Evolutionary conservation across 1,140 invertebrate species (phyloP).

Genomic region (Oreohelix idahoensis): DNA sequence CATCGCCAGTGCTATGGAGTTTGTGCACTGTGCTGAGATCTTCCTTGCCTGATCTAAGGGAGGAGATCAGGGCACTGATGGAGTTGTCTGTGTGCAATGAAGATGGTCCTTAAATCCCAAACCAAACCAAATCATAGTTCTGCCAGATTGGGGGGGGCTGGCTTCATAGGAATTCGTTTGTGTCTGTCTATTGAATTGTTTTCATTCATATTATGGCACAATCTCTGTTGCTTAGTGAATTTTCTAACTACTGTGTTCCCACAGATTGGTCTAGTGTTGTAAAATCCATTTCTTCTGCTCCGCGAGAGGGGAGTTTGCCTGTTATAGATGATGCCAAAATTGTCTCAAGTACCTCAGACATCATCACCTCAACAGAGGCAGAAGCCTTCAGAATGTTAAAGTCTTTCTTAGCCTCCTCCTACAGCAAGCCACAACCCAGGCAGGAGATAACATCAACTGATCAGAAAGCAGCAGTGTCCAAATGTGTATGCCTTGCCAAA

Average conservation of each 20-base stretch:
- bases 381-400: slow-evolving; percentile 26
- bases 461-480: background rate
- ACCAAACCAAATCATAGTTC: no score
- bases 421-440: slow-evolving; percentile 31
- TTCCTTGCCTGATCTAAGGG: no score
- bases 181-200: no score
- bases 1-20: no score
- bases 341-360: slow-evolving; percentile 5
- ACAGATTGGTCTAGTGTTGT: background rate
- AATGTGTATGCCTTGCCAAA: background rate
- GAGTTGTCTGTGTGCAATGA: no score
- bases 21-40: no score
- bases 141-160: no score
- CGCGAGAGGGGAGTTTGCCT: background rate
- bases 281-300: background rate
- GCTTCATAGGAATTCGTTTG: no score
- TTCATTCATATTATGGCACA: no score
- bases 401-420: slow-evolving; percentile 15
- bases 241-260: background rate
- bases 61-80: no score
- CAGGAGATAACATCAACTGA: slow-evolving; percentile 25
- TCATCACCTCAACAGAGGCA: background rate
- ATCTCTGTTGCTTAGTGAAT: no score
- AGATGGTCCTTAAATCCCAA: no score
- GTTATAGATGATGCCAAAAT: slow-evolving; percentile 14